phyloP scores from a whole-genome alignment of 2,113 vertebrate genomes.

The Damaliscus lunatus region DNA sequence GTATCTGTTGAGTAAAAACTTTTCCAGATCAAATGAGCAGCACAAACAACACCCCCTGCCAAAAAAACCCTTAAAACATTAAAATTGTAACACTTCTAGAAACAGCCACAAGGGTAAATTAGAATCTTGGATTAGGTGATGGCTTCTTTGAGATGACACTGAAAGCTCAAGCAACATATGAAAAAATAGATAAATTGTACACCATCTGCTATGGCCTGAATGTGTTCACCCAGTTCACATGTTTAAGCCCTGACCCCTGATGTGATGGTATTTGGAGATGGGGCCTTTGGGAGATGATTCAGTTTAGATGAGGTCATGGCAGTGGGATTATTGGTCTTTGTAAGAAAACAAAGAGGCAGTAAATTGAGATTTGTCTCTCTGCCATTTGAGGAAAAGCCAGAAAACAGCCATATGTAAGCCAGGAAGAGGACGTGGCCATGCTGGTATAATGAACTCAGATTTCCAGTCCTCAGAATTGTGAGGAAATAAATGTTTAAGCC shows the following conservation, averaged over 20 bases:
- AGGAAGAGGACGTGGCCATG: not conserved
- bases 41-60: fast-evolving
- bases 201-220: not conserved
- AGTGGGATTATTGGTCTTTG: not conserved
- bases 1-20: not conserved
- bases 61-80: not conserved
- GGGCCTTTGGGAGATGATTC: not conserved
- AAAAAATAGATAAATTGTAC: not conserved
- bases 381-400: not conserved
- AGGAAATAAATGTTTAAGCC: not conserved
- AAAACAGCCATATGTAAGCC: not conserved
- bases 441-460: not conserved
- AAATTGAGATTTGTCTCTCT: not conserved
- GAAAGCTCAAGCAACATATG: not conserved
- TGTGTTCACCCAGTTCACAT: not conserved
- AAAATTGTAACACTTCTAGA: not conserved
- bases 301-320: not conserved
- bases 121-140: not conserved
- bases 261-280: not conserved
- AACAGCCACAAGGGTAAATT: not conserved
- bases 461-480: not conserved
- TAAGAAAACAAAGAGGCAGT: not conserved
- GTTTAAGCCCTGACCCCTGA: not conserved
- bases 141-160: not conserved
- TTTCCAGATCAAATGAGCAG: not conserved